A percentile compares a stretch with the other conserved stretches of the same genome.
These are phyloP conservation scores for Ophion ventricosus DNA, from an alignment of 2,888 invertebrate species.

Conservation along the genomic window DNA sequence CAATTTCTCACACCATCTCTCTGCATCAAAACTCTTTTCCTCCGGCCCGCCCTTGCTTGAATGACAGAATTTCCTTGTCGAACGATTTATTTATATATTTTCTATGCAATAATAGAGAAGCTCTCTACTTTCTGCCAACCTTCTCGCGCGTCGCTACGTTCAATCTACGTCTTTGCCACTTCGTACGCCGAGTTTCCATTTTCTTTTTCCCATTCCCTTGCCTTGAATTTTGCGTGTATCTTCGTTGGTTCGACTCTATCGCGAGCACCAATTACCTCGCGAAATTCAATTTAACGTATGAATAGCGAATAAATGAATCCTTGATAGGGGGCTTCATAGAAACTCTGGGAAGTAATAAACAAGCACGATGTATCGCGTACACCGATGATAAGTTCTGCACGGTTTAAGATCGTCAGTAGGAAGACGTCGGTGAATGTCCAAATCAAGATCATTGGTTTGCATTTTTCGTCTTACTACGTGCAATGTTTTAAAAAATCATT, in stretches of 20 bases:
- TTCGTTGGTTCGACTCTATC: constrained; percentile 4
- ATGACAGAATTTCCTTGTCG: constrained; percentile 6
- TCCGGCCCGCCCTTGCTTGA: not conserved
- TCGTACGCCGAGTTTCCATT: constrained; percentile 16
- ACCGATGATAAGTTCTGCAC: not conserved
- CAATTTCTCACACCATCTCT: constrained; percentile 19
- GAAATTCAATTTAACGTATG: constrained; percentile 42
- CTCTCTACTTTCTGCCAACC: constrained; percentile 19
- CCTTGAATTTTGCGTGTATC: not conserved
- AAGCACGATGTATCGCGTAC: not conserved
- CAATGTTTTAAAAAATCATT: not conserved
- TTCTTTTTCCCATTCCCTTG: not conserved
- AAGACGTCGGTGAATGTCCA: not conserved
- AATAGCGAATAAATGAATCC: constrained; percentile 20
- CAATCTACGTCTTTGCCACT: constrained; percentile 41
- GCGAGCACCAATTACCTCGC: constrained; percentile 29
- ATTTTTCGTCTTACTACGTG: not conserved
- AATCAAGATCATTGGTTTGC: not conserved
- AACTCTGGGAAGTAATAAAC: constrained; percentile 4
- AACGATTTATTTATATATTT: constrained; percentile 14
- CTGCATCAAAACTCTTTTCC: not conserved
- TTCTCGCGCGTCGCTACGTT: constrained; percentile 40
- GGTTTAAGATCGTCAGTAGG: not conserved
- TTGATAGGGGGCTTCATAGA: constrained; percentile 11
- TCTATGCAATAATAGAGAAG: constrained; percentile 31